Evolutionary conservation across 2,797 vertebrate species (phyloP).

Genomic region (Serranus cabrilla): DNA sequence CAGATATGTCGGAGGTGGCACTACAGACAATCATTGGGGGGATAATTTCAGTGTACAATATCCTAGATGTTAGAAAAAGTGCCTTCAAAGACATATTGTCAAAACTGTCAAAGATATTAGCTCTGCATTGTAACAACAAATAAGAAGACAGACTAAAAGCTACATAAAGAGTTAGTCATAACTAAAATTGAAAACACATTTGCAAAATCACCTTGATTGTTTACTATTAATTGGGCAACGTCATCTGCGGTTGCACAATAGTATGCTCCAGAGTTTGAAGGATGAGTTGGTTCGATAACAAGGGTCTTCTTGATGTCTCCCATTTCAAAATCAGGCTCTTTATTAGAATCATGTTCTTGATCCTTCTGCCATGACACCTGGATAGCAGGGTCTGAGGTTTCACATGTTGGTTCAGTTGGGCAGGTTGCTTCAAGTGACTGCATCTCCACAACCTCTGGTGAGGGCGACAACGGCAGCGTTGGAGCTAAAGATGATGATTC

Average conservation of each 20-base stretch:
- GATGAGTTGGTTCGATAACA: constrained; percentile 87
- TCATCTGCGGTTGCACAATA: constrained; percentile 91
- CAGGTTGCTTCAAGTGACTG: constrained; percentile 75
- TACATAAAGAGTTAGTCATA: constrained; percentile 72
- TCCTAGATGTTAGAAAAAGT: constrained; percentile 39
- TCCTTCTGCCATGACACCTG: constrained; percentile 86
- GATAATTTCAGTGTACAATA: constrained; percentile 62
- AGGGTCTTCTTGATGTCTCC: constrained; percentile 82
- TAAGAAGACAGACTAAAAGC: constrained; percentile 57
- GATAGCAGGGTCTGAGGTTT: constrained; percentile 84
- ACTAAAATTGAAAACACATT: constrained; percentile 67
- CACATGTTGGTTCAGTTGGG: constrained; percentile 81
- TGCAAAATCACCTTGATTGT: constrained; percentile 89
- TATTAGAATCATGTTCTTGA: constrained; percentile 78
- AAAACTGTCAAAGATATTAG: constrained; percentile 49
- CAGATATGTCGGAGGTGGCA: constrained; percentile 71
- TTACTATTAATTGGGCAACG: constrained; percentile 90
- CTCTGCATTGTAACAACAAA: constrained; percentile 58
- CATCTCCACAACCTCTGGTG: constrained; percentile 76
- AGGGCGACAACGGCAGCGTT: constrained; percentile 74
- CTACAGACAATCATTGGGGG: constrained; percentile 81
- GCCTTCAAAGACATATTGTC: constrained; percentile 42
- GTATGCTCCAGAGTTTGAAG: constrained; percentile 89
- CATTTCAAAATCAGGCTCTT: constrained; percentile 80
- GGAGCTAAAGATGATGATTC: constrained; percentile 85